Conservation (phyloP, 2,797 vertebrate genomes). For the Enteromius treurensis region DNA sequence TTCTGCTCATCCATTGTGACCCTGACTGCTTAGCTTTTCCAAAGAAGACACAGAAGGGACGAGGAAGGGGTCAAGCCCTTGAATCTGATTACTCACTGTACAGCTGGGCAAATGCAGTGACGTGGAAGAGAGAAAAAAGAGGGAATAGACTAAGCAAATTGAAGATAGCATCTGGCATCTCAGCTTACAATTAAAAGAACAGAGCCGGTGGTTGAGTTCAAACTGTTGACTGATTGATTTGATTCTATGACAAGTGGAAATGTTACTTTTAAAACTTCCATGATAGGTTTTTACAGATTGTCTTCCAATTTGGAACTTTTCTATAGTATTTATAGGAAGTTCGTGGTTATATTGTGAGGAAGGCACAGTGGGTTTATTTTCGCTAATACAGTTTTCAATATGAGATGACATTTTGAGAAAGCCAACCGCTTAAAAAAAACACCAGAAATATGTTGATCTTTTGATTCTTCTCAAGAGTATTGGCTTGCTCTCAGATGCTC, state of each 20-base stretch:
- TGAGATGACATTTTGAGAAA: slow-evolving; percentile 32
- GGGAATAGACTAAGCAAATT: slow-evolving; percentile 5
- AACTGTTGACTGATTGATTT: slow-evolving; percentile 17
- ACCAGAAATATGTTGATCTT: neutral
- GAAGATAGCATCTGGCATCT: slow-evolving; percentile 43
- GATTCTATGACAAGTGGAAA: neutral
- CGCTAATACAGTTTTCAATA: slow-evolving; percentile 46
- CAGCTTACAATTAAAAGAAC: slow-evolving; percentile 13
- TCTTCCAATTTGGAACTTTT: neutral
- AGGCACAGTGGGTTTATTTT: slow-evolving; percentile 36
- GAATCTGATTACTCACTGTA: slow-evolving; percentile 52
- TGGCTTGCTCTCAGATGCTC: slow-evolving; percentile 38
- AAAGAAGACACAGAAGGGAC: slow-evolving; percentile 46
- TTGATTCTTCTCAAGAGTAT: slow-evolving; percentile 28
- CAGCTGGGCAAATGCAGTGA: slow-evolving; percentile 39
- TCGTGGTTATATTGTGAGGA: slow-evolving; percentile 16
- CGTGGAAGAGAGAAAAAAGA: neutral
- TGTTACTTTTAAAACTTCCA: neutral
- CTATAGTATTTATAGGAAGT: slow-evolving; percentile 4
- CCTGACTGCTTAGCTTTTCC: slow-evolving; percentile 67
- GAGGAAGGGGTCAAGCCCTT: slow-evolving; percentile 29
- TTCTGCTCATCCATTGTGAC: slow-evolving; percentile 65
- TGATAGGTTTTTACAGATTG: neutral
- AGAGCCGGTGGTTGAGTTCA: slow-evolving; percentile 18
- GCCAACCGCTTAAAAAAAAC: neutral